Conservation (phyloP, 2,797 vertebrate species). For the Taenioides sp. region DNA sequence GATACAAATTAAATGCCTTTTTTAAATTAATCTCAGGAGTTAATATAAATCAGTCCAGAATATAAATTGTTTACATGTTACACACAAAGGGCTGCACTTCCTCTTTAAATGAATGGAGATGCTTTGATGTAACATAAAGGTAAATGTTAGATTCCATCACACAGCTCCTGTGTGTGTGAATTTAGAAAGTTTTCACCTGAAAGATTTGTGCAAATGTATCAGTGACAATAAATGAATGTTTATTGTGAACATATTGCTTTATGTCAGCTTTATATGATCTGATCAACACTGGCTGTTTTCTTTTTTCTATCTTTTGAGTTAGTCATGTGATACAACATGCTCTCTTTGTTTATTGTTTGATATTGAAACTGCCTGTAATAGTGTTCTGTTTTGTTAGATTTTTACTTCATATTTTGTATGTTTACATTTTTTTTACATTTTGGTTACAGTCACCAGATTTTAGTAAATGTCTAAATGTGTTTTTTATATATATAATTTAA, state of each 20-base stretch:
- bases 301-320: conserved; percentile 16
- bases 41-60: conserved; percentile 2
- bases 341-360: conserved; percentile 24
- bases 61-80: neutral
- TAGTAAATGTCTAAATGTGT: conserved; percentile 54
- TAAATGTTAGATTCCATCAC: neutral
- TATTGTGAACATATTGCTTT: conserved; percentile 18
- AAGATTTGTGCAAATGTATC: conserved; percentile 35
- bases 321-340: conserved; percentile 8
- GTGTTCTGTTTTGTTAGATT: conserved; percentile 20
- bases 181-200: conserved; percentile 7
- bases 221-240: conserved; percentile 8
- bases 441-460: conserved; percentile 42
- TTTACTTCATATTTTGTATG: conserved; percentile 24
- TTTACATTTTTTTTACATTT: conserved; percentile 32
- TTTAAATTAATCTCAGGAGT: conserved; percentile 8
- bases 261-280: conserved; percentile 2
- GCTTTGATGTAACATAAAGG: too few species aligned
- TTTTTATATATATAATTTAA: conserved; percentile 66
- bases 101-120: neutral
- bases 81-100: conserved; percentile 15
- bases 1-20: neutral
- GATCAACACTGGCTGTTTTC: conserved; percentile 21
- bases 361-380: conserved; percentile 15
- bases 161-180: neutral